These are phyloP conservation scores for Drosophila testacea DNA, from an alignment of 2,888 invertebrate species.

Conservation along the genomic window DNA sequence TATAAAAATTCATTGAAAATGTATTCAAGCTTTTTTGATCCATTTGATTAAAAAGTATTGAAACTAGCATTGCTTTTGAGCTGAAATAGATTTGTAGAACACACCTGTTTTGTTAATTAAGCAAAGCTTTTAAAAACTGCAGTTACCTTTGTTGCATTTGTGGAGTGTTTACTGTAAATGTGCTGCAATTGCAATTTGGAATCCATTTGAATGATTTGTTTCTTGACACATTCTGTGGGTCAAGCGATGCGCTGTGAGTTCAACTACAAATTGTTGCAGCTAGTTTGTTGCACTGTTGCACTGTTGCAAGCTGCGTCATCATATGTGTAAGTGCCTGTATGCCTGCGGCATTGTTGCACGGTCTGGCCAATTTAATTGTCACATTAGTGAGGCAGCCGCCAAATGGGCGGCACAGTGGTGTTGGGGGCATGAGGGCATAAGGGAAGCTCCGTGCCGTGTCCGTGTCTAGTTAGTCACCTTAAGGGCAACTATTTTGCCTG, in stretches of 20 bases:
- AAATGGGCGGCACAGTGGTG: constrained; percentile 2
- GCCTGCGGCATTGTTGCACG: constrained; percentile 15
- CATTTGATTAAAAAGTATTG: too few species aligned
- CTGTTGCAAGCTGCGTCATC: neutral
- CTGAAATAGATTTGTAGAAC: too few species aligned
- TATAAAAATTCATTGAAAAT: too few species aligned
- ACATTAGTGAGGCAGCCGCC: constrained; percentile 47
- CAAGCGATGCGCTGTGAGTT: constrained; percentile 13
- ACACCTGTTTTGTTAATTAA: too few species aligned
- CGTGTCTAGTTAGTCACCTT: constrained; percentile 55
- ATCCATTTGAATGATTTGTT: constrained; percentile 2
- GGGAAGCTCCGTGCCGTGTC: neutral
- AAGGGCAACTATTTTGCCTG: constrained; percentile 56
- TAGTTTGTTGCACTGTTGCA: constrained; percentile 5
- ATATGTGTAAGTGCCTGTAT: neutral
- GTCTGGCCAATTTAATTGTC: constrained; percentile 67
- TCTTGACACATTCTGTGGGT: constrained; percentile 5
- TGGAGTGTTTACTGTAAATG: neutral
- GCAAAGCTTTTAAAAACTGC: too few species aligned
- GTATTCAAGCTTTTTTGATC: too few species aligned
- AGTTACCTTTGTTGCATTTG: neutral
- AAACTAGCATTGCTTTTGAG: too few species aligned
- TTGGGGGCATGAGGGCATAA: too few species aligned
- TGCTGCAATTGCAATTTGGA: neutral
- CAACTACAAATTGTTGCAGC: constrained; percentile 6